Base-by-base conservation (phyloP, 2,113 vertebrate genomes). In the Crotalus tigris region DNA sequence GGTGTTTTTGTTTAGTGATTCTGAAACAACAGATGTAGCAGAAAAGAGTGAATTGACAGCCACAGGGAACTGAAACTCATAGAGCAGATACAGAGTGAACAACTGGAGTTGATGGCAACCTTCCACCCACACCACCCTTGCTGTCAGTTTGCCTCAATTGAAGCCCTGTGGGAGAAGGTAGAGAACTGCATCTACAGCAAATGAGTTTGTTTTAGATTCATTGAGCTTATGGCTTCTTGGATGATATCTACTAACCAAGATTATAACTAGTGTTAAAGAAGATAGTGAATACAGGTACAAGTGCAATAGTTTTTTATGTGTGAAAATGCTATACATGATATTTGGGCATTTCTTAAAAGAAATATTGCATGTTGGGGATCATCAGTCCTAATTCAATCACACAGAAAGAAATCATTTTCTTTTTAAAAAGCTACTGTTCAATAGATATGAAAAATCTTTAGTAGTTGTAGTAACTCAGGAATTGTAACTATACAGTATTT, bases 1-100 rank as follows among this genome's bases (percentile, higher is more conserved):
- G 97, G 94, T 96, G 93, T 94, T 95, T 96, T 95, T 94, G 87
- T 96, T 91, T 92, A 94, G 93, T 94, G 90, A 95, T 96, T 96
- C 95, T 95, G 95, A 96, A 94, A 96, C 94, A 94, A 95, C 95
- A 92, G 95, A 97, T 95, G 13, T 94, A 54, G 21, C 46, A 93
- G 53, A 95, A 92, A 33, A 92, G 53, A 51, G 59, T 94, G 87
- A 57, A 93, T 21, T 96, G 92, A 93, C 91, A 90, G 33, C 87
- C 87, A 0, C 0, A 90, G 89, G 90, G 95, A 92, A 89, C 3
- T 8, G 39, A 94, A 93, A 57, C 94, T 96, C 91, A 91, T 39
- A 85, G 91, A 94, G 94, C 88, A 95, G 94, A 95, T 96, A 96
- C 92, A 85, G 1, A 0, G 0, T 92, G 61, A 39, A 81, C 33